Evolutionary conservation across 2,888 invertebrate species (phyloP), one percentile per base, ranked within the genome.

Genomic region (Agrilus biguttatus): DNA sequence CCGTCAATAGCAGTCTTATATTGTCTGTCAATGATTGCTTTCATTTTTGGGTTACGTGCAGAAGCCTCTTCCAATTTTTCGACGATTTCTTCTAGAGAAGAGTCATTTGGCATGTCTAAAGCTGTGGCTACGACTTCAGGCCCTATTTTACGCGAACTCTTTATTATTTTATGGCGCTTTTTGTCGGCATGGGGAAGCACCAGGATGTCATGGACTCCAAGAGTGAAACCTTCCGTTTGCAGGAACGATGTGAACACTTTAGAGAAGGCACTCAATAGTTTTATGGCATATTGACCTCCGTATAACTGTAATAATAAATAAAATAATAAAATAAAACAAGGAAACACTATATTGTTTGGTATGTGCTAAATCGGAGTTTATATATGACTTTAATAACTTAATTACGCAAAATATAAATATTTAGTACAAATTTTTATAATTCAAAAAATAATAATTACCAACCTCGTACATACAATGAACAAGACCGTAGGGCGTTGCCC

Each of bases 201-300:
- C 12, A 97, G 67, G 67, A 98, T 96, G 65, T 98, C 98, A 58
- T 85, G 82, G 0, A 97, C 88, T 28, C 97, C 96, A 17, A 98
- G 72, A 0, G 96, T 91, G 59, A 98, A 98, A 4, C 97, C 97
- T 55, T 83, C 78, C 62, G 78, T 77, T 69, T 95, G 93, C 3
- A 98, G 72, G 60, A 83, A 93, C 46, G 78, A 74, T 8, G 92
- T 93, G 60, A 97, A 97, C 0, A 97, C 70, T 65, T 91, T 86
- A 0, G 93, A 89, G 55, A 98, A 83, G 2, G 91, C 80, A 44
- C 90, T 91, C 8, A 98, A 67, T 35, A 98, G 63, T 40, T 77
- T 74, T 38, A 83, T 82, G 0, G 95, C 89, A 48, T 81, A 80
- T 17, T 74, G 71, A 1, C 90, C 92, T 1, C 97, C 97, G 65